These are phyloP conservation scores for Diabrotica undecimpunctata DNA, from an alignment of 1,140 invertebrate species.

Conservation along the genomic window DNA sequence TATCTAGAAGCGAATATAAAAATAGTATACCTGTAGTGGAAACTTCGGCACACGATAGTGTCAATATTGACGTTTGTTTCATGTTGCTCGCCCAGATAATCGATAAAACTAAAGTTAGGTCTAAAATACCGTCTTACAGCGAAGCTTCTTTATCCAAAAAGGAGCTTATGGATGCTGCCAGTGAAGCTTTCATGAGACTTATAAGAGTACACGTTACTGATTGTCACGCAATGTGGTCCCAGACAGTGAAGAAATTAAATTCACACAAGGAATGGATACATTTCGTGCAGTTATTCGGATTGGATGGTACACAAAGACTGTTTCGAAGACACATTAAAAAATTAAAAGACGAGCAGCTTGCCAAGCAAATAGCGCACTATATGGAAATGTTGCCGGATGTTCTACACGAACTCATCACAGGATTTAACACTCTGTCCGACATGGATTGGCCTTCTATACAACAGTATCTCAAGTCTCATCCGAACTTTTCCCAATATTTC, in stretches of 20 bases:
- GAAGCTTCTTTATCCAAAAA: constrained; percentile 84
- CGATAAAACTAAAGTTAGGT: constrained; percentile 64
- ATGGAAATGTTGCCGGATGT: constrained; percentile 77
- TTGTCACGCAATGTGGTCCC: constrained; percentile 82
- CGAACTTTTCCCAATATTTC: constrained; percentile 88
- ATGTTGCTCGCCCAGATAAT: constrained; percentile 89
- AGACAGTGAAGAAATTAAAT: constrained; percentile 79
- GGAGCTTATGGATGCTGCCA: constrained; percentile 83
- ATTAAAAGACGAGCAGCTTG: constrained; percentile 80
- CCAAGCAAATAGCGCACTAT: constrained; percentile 75
- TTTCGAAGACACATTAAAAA: constrained; percentile 81
- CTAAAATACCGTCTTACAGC: constrained; percentile 72
- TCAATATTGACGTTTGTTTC: constrained; percentile 94
- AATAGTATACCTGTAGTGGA: constrained; percentile 84
- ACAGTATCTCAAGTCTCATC: constrained; percentile 78
- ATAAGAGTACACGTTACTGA: constrained; percentile 80
- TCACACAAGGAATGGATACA: constrained; percentile 86
- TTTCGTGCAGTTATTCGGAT: constrained; percentile 85
- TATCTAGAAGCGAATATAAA: constrained; percentile 90
- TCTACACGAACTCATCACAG: constrained; percentile 78
- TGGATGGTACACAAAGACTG: constrained; percentile 75
- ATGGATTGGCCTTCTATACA: constrained; percentile 86
- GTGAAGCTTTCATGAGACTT: constrained; percentile 80
- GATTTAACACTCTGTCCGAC: constrained; percentile 68
- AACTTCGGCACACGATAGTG: constrained; percentile 94